These are phyloP conservation scores for Sylvia atricapilla DNA, from an alignment of 2,113 vertebrate genomes.

Conservation along the genomic window DNA sequence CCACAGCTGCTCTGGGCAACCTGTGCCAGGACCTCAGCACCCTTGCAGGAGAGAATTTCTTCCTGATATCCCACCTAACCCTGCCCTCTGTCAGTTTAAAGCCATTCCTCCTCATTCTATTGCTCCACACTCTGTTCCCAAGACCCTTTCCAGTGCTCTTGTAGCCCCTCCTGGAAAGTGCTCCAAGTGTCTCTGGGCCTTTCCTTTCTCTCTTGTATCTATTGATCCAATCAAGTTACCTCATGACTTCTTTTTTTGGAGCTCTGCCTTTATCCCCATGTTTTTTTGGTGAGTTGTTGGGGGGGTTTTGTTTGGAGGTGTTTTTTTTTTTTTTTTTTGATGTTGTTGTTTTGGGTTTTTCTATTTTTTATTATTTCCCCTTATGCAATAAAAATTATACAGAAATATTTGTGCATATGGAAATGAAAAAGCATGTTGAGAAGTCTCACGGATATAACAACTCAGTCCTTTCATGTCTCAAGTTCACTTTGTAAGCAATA, in stretches of 20 bases:
- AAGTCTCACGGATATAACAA: not conserved
- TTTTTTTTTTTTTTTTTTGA: too few relatives aligned
- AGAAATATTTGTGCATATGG: not conserved
- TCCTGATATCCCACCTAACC: too few relatives aligned
- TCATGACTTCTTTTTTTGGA: too few relatives aligned
- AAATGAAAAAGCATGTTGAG: accelerated
- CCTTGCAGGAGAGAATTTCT: not conserved
- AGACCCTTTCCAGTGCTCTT: not conserved
- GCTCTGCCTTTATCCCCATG: not conserved
- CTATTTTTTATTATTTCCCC: not conserved
- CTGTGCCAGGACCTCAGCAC: accelerated
- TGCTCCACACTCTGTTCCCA: too few relatives aligned
- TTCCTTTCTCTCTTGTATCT: not conserved
- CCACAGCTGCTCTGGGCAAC: accelerated
- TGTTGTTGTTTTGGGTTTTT: not conserved
- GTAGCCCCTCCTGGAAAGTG: accelerated
- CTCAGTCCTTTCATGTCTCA: not conserved
- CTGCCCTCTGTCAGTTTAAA: not conserved
- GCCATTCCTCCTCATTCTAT: not conserved
- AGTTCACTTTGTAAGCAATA: not conserved
- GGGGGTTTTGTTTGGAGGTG: too few relatives aligned
- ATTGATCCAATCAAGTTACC: not conserved
- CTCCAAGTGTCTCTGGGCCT: not conserved
- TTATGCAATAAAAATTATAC: not conserved
- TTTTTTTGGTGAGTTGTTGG: too few relatives aligned